phyloP scores from a whole-genome alignment of 2,113 vertebrate genomes.

The Hydropotes inermis region DNA sequence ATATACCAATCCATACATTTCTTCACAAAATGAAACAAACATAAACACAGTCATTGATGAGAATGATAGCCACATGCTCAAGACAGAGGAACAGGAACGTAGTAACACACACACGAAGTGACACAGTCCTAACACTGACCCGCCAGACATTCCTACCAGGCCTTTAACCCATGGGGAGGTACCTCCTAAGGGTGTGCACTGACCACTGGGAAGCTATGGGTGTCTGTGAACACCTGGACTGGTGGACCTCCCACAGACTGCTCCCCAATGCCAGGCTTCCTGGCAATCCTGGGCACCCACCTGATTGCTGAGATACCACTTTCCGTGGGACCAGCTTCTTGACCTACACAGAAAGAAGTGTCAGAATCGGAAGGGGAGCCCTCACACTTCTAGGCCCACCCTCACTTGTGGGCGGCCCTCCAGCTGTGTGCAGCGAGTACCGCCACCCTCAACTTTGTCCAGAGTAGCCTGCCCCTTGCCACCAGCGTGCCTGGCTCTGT shows the following conservation, averaged over 20 bases:
- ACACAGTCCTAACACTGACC: neutral
- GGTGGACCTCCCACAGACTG: neutral
- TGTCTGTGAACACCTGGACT: neutral
- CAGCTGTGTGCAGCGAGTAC: neutral
- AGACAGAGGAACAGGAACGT: neutral
- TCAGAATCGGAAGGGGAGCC: neutral
- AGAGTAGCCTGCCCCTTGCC: neutral
- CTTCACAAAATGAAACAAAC: neutral
- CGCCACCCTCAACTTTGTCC: neutral
- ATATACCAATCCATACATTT: neutral
- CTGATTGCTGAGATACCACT: conserved; percentile 30
- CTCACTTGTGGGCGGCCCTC: neutral
- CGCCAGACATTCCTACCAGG: neutral
- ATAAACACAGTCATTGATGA: neutral
- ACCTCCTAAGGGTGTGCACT: neutral
- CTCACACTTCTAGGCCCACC: neutral
- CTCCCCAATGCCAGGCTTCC: neutral
- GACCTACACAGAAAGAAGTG: conserved; percentile 31
- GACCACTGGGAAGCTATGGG: neutral
- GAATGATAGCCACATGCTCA: neutral
- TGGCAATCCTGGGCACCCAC: neutral
- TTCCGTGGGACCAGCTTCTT: conserved; percentile 55
- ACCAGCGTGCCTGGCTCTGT: neutral
- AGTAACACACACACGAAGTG: neutral
- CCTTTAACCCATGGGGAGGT: neutral